A percentile compares a stretch with the other conserved stretches of the same genome.
These are phyloP conservation scores for Tetrax tetrax DNA, from an alignment of 2,113 vertebrate genomes.

Conservation along the genomic window DNA sequence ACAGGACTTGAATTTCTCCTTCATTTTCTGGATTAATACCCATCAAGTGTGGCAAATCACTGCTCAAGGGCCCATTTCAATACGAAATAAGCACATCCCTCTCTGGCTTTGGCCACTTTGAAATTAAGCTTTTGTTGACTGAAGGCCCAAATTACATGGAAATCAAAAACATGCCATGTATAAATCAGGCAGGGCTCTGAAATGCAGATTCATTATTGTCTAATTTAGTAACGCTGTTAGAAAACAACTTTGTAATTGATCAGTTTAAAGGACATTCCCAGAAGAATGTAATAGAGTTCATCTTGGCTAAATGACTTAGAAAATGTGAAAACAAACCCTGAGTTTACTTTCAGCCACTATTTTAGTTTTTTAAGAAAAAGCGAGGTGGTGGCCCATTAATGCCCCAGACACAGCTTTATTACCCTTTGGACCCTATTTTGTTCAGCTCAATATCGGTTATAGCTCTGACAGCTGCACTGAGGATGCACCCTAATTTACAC, in stretches of 20 bases:
- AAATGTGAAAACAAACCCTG: neutral
- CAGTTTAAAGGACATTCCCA: neutral
- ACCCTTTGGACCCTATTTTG: neutral
- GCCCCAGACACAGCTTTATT: too few species aligned
- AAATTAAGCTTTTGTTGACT: neutral
- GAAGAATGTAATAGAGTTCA: neutral
- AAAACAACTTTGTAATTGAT: neutral
- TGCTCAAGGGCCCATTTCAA: neutral
- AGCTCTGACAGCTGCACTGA: neutral
- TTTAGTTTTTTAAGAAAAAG: neutral
- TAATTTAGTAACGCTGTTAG: neutral
- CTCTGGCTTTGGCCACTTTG: neutral
- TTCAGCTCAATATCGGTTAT: accelerated
- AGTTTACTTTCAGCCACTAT: neutral
- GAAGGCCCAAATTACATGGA: neutral
- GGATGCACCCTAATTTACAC: neutral
- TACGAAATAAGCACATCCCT: neutral
- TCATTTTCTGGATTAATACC: constrained; percentile 19
- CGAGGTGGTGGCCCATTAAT: neutral
- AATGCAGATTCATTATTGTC: neutral
- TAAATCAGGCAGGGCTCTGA: neutral
- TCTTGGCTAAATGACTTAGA: neutral
- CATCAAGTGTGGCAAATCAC: constrained; percentile 14
- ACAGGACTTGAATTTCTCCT: neutral
- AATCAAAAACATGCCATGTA: neutral